These are phyloP conservation scores for Cygnus atratus DNA, from an alignment of 2,113 vertebrate species.

Conservation along the genomic window DNA sequence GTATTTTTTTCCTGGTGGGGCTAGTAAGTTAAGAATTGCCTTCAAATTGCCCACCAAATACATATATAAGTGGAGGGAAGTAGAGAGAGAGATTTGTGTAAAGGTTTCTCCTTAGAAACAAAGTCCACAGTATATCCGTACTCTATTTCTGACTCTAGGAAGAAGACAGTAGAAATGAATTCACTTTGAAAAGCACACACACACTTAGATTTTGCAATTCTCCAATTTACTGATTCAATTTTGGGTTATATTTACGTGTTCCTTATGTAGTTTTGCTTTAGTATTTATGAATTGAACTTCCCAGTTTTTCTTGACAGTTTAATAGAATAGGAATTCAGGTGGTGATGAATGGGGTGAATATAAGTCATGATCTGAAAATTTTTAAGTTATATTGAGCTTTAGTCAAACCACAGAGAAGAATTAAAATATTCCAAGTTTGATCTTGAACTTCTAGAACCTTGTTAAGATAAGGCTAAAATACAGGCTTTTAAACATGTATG, in stretches of 20 bases:
- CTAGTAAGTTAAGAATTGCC: background rate
- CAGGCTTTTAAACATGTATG: background rate
- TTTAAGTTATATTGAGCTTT: background rate
- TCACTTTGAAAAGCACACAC: background rate
- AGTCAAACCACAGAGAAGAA: background rate
- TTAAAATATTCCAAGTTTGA: background rate
- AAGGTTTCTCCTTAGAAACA: background rate
- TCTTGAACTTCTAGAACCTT: background rate
- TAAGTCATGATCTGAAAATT: background rate
- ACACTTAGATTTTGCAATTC: background rate
- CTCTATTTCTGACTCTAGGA: background rate
- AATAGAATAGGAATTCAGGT: background rate
- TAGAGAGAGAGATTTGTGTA: background rate
- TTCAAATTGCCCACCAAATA: background rate
- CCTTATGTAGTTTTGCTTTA: background rate
- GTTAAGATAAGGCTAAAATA: background rate
- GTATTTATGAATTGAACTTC: background rate
- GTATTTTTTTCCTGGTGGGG: background rate
- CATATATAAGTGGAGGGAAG: background rate
- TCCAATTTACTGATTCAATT: background rate
- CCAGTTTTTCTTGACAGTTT: background rate
- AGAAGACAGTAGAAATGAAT: background rate
- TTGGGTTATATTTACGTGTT: background rate
- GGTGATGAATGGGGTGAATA: background rate
- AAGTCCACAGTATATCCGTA: rapidly evolving